Base-by-base conservation (phyloP, 1,140 invertebrate species). In the Drosophila mauritiana region DNA sequence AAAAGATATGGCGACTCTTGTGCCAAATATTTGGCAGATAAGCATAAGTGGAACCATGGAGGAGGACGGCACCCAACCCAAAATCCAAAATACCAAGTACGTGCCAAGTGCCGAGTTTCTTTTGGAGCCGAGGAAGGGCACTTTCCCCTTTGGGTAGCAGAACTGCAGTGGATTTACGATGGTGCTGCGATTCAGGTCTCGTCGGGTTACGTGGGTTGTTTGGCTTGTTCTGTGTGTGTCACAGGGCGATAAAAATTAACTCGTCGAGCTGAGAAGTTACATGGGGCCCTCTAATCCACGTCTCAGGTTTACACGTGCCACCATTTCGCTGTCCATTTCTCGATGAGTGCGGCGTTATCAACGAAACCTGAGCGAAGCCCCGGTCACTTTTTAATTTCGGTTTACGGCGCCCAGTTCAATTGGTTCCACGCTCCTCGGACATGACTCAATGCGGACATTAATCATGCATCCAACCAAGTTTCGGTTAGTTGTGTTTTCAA, bases 381-480 rank as follows among this genome's bases (percentile, higher is more conserved):
- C 46, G 1, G 27, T 61, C 12, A 37, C 31, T 42, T 8, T 69
- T 39, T 48, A 43, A 52, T 73, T 73, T 74, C 43, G 45, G 51
- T 74, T 68, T 45, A 45, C 31, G 39, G 56, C 58, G 15, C 58
- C 25, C 39, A 36, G 59, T 62, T 70, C 64, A 57, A 70, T 70
- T 70, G 67, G 69, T 74, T 74, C 72, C 72, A 74, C 72, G 72
- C 70, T 74, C 70, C 55, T 62, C 70, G 72, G 72, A 74, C 72
- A 74, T 74, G 72, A 74, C 72, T 74, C 72, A 74, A 74, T 74
- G 58, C 72, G 72, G 58, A 73, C 72, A 74, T 74, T 74, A 74
- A 74, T 74, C 70, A 74, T 74, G 70, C 72, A 63, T 63, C 46
- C 51, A 55, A 52, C 57, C 27, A 37, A 52, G 65, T 69, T 49